A percentile compares a stretch with the other conserved stretches of the same genome.
Evolutionary conservation across 2,888 invertebrate genomes (phyloP).

Genomic region (Electrophaes corylata): DNA sequence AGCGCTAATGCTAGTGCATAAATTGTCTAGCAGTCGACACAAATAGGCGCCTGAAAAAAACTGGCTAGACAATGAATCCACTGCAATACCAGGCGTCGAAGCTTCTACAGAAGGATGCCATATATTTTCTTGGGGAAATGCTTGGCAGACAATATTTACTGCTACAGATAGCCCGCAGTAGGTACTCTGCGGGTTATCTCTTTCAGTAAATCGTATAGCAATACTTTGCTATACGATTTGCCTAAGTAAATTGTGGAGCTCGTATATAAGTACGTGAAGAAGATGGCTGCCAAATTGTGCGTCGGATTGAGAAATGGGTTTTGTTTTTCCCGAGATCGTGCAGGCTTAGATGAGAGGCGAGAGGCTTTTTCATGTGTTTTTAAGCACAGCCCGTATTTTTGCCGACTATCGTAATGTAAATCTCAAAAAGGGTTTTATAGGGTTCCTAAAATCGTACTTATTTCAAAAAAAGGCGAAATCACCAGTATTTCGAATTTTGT

Average conservation of each 20-base stretch:
- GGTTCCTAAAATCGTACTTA: too few relatives aligned
- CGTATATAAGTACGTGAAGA: slow-evolving; percentile 4
- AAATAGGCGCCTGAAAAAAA: slow-evolving; percentile 16
- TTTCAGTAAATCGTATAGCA: not conserved
- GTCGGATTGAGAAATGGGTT: slow-evolving; percentile 19
- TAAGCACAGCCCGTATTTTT: too few relatives aligned
- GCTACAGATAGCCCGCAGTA: slow-evolving; percentile 1
- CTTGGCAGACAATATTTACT: slow-evolving; percentile 17
- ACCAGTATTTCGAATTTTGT: too few relatives aligned
- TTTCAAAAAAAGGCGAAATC: too few relatives aligned
- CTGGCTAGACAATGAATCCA: slow-evolving; percentile 6
- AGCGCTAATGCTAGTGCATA: slow-evolving; percentile 9
- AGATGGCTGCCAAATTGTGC: slow-evolving; percentile 14
- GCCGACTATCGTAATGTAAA: too few relatives aligned
- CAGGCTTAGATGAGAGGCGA: slow-evolving; percentile 10
- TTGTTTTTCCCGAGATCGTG: slow-evolving; percentile 10
- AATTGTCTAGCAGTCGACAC: slow-evolving; percentile 18
- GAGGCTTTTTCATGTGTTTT: not conserved
- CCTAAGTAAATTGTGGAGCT: slow-evolving; percentile 12
- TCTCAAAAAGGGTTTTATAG: too few relatives aligned
- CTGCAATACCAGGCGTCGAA: slow-evolving; percentile 15
- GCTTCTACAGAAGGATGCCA: slow-evolving; percentile 4
- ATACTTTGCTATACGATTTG: slow-evolving; percentile 4
- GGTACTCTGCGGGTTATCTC: too few relatives aligned
- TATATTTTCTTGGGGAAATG: slow-evolving; percentile 13